Percentiles rank a stretch among this genome's conserved stretches.
These are phyloP conservation scores for Drosophila ogumai DNA, from an alignment of 1,140 invertebrate genomes.

Conservation along the genomic window DNA sequence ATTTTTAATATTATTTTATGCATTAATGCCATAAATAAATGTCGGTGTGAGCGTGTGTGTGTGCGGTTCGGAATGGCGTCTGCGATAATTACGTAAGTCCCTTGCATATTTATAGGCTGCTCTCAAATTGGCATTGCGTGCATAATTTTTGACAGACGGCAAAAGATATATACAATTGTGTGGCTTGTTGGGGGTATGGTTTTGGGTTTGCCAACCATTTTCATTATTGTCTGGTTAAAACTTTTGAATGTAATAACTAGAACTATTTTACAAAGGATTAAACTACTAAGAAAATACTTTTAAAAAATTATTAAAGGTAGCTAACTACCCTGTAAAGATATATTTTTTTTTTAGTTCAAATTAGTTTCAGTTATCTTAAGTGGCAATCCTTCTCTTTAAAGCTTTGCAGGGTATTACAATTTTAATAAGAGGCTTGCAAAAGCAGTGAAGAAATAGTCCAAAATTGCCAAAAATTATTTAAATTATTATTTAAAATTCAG, in stretches of 20 bases:
- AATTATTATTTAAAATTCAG: no score
- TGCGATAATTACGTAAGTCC: constrained; percentile 61
- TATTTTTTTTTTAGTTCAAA: no score
- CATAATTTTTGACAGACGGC: constrained; percentile 13
- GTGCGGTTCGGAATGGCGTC: constrained; percentile 12
- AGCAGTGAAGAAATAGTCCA: no score
- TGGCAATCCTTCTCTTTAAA: no score
- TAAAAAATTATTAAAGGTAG: no score
- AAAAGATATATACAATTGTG: not conserved
- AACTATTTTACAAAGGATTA: not conserved
- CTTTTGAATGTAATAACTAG: not conserved
- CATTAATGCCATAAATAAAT: constrained; percentile 62
- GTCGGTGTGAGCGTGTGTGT: not conserved
- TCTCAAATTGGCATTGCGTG: constrained; percentile 34
- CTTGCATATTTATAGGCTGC: constrained; percentile 69
- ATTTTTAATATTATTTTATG: constrained; percentile 41
- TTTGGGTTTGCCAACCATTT: not conserved
- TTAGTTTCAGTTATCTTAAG: no score
- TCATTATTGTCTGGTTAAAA: no score
- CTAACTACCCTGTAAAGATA: no score
- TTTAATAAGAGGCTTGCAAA: no score
- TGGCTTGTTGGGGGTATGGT: not conserved
- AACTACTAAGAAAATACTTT: not conserved
- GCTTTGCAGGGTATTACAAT: no score
- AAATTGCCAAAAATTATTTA: no score